Evolutionary conservation across 2,797 vertebrate genomes (phyloP), one percentile per base, ranked within the genome.

Genomic region (Martes flavigula): DNA sequence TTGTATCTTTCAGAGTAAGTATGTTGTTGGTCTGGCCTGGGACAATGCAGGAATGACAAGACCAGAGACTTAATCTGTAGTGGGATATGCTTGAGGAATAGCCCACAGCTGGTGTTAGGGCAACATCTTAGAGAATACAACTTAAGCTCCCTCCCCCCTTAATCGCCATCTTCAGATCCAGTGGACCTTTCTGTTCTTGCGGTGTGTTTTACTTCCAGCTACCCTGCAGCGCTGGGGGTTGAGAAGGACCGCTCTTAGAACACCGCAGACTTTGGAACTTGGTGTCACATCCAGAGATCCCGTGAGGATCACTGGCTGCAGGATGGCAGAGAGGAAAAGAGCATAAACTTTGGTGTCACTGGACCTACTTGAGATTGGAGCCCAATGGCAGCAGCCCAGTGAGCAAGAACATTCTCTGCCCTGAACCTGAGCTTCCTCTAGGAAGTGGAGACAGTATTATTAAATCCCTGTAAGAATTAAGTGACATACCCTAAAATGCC

Each of bases 141-240:
- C 25, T 8, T 30, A n/a, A 78, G 54, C 18, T 25, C 27, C 81
- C 30, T n/a, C 38, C 1, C 3, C 17, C 66, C 56, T 83, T 35
- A 40, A 38, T 64, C 13, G 15, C 54, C 32, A 10, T 25, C 32
- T 40, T 90, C 0, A 0, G 43, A 14, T 46, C 62, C 70, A 14
- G 0, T 1, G 3, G 40, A 21, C 30, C 35, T 38, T 35, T 48
- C 35, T 1, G 0, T 35, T 40, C 54, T 79, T 35, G 0, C 0
- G n/a, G n/a, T 73, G 32, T 84, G 27, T 56, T 56, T 82, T 21
- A 13, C 60, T 43, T 25, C 51, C 46, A 40, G 46, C 88, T 30
- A 43, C 12, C 25, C 35, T 27, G 60, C n/a, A 32, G 38, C 54
- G 18, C 30, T 20, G 4, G 17, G 20, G 54, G n/a, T 6, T 72